phyloP scores from a whole-genome alignment of 2,888 invertebrate species.

The Mesorhabditis sp. region DNA sequence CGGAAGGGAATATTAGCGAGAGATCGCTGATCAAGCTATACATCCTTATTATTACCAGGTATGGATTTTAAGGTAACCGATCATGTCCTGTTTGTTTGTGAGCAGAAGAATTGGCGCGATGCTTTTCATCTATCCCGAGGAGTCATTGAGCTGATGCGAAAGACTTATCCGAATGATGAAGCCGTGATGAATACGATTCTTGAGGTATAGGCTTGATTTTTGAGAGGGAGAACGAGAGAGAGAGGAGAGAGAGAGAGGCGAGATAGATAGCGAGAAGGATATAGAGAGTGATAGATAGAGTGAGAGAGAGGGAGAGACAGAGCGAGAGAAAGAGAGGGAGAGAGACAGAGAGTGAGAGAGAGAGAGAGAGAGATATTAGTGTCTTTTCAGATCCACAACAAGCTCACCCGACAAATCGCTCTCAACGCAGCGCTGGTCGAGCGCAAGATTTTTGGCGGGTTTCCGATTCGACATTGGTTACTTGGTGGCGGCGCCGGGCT shows the following conservation, averaged over 20 bases:
- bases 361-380: neutral
- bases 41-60: neutral
- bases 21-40: neutral
- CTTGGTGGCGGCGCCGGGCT: neutral
- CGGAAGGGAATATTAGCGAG: neutral
- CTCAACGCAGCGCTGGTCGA: neutral
- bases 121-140: slow-evolving; percentile 1
- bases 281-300: too few relatives aligned
- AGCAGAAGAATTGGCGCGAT: neutral
- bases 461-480: slow-evolving; percentile 6
- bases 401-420: neutral
- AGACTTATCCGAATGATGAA: neutral
- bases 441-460: neutral
- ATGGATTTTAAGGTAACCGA: neutral
- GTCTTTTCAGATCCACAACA: neutral
- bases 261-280: too few relatives aligned
- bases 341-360: too few relatives aligned
- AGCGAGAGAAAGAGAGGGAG: too few relatives aligned
- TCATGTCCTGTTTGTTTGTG: neutral
- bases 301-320: too few relatives aligned
- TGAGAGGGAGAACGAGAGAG: too few relatives aligned
- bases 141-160: neutral
- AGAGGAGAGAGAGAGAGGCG: too few relatives aligned
- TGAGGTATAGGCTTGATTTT: neutral
- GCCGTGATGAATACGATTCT: neutral